Conservation (phyloP, 2,797 vertebrate genomes). For the Acanthurus leucopareius region DNA sequence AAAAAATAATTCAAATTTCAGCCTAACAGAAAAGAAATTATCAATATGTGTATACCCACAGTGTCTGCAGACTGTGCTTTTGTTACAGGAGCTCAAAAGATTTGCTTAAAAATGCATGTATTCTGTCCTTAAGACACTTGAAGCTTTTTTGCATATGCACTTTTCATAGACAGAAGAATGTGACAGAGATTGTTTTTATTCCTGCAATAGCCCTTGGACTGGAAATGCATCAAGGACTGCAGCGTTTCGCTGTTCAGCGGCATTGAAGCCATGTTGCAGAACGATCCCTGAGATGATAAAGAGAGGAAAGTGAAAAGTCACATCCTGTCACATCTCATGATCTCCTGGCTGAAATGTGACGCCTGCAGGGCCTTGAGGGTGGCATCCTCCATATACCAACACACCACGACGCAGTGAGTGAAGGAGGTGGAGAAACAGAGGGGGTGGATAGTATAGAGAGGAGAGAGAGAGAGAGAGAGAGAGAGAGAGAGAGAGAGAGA, state of each 20-base stretch:
- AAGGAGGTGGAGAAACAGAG: slow-evolving; percentile 53
- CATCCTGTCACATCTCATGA: slow-evolving; percentile 84
- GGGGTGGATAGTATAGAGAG: slow-evolving; percentile 33
- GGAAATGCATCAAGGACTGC: slow-evolving; percentile 50
- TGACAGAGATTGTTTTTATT: slow-evolving; percentile 62
- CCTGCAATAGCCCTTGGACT: slow-evolving; percentile 43
- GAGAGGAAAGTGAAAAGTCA: slow-evolving; percentile 85
- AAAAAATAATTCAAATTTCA: slow-evolving; percentile 1
- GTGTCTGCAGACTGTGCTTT: background rate
- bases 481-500: slow-evolving; percentile 9
- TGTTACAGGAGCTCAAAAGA: background rate
- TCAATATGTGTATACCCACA: background rate
- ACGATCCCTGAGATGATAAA: slow-evolving; percentile 82
- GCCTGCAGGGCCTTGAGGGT: slow-evolving; percentile 80
- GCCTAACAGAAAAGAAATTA: slow-evolving; percentile 1
- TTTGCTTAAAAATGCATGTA: background rate
- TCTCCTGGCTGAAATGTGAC: slow-evolving; percentile 81
- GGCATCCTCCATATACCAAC: slow-evolving; percentile 82
- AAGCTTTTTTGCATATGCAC: slow-evolving; percentile 10
- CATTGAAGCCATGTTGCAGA: slow-evolving; percentile 71
- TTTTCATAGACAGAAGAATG: slow-evolving; percentile 29
- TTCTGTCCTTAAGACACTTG: slow-evolving; percentile 10
- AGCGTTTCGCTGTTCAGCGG: slow-evolving; percentile 52
- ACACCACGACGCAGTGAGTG: slow-evolving; percentile 55
- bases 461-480: slow-evolving; percentile 15